Conservation (phyloP, 2,113 vertebrate genomes). For the Boulengerochromis microlepis region DNA sequence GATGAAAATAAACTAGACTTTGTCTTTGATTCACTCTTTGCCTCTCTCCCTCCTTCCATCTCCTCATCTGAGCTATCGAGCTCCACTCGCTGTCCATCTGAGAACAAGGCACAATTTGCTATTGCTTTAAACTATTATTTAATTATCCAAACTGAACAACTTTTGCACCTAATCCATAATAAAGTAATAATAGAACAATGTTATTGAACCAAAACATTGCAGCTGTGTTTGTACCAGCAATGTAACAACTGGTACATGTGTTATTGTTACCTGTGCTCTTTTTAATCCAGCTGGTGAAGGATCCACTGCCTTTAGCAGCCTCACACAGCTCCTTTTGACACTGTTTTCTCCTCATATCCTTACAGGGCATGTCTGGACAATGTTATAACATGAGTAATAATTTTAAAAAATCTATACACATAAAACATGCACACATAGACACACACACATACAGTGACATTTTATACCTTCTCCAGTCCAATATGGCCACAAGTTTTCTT, state of each 20-base stretch:
- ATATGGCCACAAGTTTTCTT: background rate
- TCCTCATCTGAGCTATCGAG: background rate
- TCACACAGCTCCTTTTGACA: background rate
- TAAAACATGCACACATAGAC: background rate
- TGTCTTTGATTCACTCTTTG: background rate
- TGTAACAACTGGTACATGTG: background rate
- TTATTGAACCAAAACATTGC: background rate
- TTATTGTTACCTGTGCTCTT: background rate
- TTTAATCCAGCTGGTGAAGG: background rate
- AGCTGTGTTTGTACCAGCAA: background rate
- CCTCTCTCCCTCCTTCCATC: background rate
- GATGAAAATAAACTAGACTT: background rate
- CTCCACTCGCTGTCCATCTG: background rate
- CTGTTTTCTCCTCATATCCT: background rate
- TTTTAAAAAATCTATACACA: background rate
- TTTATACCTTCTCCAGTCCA: background rate
- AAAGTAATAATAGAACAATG: background rate
- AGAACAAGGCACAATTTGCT: background rate
- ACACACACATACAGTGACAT: background rate
- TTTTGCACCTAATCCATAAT: rapidly evolving
- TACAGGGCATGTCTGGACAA: background rate
- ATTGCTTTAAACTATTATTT: background rate
- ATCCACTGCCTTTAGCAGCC: background rate
- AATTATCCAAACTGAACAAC: background rate
- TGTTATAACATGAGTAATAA: background rate